A percentile compares a stretch with the other conserved stretches of the same genome.
Conservation (phyloP, 37 sponge, comb jelly and placozoan genomes). For the Diacarnus erythraeanus region DNA sequence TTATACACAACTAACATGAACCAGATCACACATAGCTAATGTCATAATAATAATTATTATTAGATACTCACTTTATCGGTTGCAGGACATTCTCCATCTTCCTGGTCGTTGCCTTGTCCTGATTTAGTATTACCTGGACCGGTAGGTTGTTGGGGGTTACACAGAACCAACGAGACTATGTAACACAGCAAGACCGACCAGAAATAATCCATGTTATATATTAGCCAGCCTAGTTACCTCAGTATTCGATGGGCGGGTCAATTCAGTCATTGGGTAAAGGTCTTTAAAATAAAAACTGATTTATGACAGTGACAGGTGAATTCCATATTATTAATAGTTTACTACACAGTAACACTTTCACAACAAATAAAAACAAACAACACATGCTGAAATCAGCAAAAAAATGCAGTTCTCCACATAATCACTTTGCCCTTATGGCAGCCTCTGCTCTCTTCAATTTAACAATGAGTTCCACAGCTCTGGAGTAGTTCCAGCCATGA, state of each 20-base stretch:
- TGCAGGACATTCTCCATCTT: background rate
- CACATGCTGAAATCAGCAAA: background rate
- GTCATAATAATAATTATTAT: too few species aligned
- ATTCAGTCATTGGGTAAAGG: too few species aligned
- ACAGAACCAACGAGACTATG: background rate
- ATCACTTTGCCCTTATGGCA: background rate
- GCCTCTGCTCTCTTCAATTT: slow-evolving; percentile 33
- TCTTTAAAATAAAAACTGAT: too few species aligned
- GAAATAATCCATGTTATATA: too few species aligned
- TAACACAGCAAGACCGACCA: too few species aligned
- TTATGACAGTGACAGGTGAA: too few species aligned
- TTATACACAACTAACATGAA: too few species aligned
- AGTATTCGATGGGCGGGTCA: too few species aligned
- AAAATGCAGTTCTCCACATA: too few species aligned
- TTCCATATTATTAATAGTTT: background rate
- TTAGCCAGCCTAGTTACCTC: too few species aligned
- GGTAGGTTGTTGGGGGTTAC: background rate
- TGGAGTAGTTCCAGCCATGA: slow-evolving; percentile 63
- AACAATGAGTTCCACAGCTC: slow-evolving; percentile 55
- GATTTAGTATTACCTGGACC: background rate
- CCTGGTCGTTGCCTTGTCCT: background rate
- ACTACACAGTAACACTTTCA: background rate
- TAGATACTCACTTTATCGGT: background rate
- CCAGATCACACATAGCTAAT: too few species aligned
- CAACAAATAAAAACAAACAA: background rate